Evolutionary conservation across 2,797 vertebrate species (phyloP).

Genomic region (Dermochelys coriacea): DNA sequence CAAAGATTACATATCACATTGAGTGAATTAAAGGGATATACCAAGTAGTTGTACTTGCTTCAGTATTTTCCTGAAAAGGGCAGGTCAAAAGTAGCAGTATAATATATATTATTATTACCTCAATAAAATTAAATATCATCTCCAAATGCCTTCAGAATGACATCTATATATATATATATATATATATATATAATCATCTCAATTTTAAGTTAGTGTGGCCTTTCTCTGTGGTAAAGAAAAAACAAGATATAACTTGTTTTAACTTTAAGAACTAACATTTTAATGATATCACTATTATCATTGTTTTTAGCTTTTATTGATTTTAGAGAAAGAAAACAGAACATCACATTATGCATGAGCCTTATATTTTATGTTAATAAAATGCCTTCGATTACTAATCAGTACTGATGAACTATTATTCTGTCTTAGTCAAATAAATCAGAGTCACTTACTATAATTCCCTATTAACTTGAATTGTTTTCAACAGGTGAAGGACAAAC

Average conservation of each 20-base stretch:
- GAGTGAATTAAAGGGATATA: neutral
- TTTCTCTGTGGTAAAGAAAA: slow-evolving; percentile 5
- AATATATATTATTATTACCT: neutral
- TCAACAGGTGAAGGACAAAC: neutral
- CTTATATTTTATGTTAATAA: neutral
- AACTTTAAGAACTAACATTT: neutral
- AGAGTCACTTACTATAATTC: neutral
- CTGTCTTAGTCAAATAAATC: neutral
- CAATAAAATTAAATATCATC: neutral
- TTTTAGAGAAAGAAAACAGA: neutral
- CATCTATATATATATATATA: neutral
- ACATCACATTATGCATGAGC: neutral
- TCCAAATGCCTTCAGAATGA: neutral
- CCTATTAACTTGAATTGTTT: neutral
- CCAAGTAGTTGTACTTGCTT: neutral
- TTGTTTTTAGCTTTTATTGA: neutral
- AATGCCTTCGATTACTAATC: neutral
- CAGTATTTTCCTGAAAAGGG: slow-evolving; percentile 2
- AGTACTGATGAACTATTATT: neutral
- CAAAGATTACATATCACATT: neutral
- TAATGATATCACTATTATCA: neutral
- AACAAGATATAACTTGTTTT: neutral
- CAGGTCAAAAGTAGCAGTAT: neutral
- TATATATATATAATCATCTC: neutral
- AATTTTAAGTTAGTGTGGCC: neutral